A percentile compares a stretch with the other conserved stretches of the same genome.
These are phyloP conservation scores for Taeniopygia guttata DNA, from an alignment of 2,797 vertebrate genomes.

Conservation along the genomic window DNA sequence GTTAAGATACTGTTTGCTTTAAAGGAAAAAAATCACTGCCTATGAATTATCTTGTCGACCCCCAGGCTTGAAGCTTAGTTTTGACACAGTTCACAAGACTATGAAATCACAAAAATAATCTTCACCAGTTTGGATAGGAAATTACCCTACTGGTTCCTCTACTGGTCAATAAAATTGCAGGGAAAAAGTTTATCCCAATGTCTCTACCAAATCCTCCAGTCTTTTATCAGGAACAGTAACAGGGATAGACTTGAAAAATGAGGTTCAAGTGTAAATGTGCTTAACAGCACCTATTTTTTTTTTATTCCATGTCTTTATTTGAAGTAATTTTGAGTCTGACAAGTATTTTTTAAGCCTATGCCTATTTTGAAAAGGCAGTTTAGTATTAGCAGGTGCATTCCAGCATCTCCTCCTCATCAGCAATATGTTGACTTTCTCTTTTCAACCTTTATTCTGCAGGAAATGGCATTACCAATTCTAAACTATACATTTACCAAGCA, in stretches of 20 bases:
- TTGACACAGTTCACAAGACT: neutral
- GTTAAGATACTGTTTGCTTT: neutral
- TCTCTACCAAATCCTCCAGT: neutral
- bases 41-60: neutral
- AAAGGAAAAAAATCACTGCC: neutral
- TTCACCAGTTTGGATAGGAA: neutral
- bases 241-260: neutral
- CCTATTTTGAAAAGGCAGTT: neutral
- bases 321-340: neutral
- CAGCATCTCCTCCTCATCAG: neutral
- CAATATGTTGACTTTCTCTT: neutral
- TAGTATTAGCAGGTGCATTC: neutral
- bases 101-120: neutral
- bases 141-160: neutral
- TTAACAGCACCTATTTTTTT: neutral
- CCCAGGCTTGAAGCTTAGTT: neutral
- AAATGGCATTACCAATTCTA: neutral
- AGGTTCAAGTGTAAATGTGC: neutral
- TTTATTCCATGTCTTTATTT: neutral
- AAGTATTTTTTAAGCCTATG: neutral
- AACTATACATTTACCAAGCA: neutral
- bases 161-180: neutral
- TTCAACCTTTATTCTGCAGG: neutral
- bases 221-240: neutral
- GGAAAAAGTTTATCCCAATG: neutral